Percentiles rank a stretch among this genome's conserved stretches.
Evolutionary conservation across 2,888 invertebrate genomes (phyloP).

Genomic region (Boloria euphrosyne): DNA sequence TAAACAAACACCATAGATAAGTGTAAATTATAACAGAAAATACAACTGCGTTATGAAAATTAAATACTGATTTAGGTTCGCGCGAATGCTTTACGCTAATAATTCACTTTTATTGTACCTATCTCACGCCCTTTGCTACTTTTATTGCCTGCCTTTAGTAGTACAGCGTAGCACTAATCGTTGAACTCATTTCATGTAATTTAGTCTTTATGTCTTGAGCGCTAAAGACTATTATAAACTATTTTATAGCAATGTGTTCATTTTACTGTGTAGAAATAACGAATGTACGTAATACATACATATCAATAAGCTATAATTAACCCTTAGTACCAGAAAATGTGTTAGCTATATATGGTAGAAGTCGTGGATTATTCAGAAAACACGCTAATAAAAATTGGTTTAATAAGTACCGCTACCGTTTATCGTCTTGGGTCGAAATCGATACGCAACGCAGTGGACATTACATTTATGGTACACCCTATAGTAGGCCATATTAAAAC

Average conservation of each 20-base stretch:
- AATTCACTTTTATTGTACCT: constrained; percentile 81
- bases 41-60: constrained; percentile 45
- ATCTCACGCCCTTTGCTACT: constrained; percentile 75
- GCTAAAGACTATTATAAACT: constrained; percentile 21
- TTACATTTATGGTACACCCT: constrained; percentile 37
- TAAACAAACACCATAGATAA: constrained; percentile 8
- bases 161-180: constrained; percentile 42
- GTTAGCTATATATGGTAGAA: constrained; percentile 20
- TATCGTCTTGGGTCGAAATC: constrained; percentile 48
- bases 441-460: constrained; percentile 52
- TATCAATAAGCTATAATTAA: constrained; percentile 38
- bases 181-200: constrained; percentile 28
- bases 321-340: constrained; percentile 21
- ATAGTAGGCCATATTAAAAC: constrained; percentile 30
- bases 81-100: constrained; percentile 74
- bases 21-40: constrained; percentile 34
- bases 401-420: constrained; percentile 36
- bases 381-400: constrained; percentile 41
- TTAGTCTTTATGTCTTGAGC: constrained; percentile 16
- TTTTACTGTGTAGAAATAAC: constrained; percentile 33
- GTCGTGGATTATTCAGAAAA: constrained; percentile 34
- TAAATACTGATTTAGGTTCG: constrained; percentile 52
- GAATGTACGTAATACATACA: constrained; percentile 24
- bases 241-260: constrained; percentile 19
- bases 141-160: constrained; percentile 77